A percentile compares a stretch with the other conserved stretches of the same genome.
Evolutionary conservation across 2,888 invertebrate species (phyloP).

Genomic region (Cactoblastis cactorum): DNA sequence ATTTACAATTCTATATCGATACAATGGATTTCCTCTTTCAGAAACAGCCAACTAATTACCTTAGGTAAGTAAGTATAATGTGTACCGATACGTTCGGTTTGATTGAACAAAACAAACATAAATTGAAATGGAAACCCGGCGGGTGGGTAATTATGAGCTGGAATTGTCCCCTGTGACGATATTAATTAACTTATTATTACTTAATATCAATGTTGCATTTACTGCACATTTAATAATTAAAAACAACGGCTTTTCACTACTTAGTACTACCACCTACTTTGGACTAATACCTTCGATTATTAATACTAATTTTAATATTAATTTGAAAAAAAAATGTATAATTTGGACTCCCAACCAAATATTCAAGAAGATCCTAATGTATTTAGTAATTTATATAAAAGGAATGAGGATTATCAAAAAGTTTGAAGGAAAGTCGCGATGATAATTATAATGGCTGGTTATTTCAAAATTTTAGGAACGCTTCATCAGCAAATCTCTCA

Average conservation of each 20-base stretch:
- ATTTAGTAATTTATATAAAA: no score
- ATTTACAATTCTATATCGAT: no score
- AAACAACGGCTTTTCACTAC: no score
- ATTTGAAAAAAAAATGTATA: no score
- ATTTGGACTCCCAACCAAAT: no score
- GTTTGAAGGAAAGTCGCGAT: no score
- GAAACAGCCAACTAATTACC: not conserved
- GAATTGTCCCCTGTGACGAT: not conserved
- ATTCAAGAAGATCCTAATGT: no score
- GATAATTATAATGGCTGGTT: no score
- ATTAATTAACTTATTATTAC: not conserved
- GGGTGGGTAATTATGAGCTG: not conserved
- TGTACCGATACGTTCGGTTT: not conserved
- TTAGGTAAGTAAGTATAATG: not conserved
- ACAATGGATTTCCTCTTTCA: not conserved
- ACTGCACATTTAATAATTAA: not conserved
- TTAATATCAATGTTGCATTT: not conserved
- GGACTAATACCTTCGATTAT: no score
- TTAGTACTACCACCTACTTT: no score
- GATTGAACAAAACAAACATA: not conserved
- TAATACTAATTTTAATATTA: no score
- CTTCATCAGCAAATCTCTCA: conserved; percentile 1
- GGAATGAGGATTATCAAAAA: not conserved
- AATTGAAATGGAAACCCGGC: not conserved
- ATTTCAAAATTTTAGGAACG: not conserved